phyloP scores from a whole-genome alignment of 2,888 invertebrate species.

The Danaus chrysippus region DNA sequence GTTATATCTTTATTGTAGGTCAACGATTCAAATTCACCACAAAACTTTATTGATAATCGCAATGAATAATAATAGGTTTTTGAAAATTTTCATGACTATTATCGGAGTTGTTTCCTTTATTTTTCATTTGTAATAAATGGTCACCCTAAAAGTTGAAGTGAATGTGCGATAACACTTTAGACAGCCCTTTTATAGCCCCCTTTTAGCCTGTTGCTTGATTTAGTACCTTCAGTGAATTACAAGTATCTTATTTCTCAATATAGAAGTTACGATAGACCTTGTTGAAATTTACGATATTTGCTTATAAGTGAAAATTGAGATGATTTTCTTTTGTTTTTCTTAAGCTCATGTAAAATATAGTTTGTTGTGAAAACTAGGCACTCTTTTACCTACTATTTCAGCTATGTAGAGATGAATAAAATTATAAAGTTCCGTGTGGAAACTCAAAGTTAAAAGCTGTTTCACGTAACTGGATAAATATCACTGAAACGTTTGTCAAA shows the following conservation, averaged over 20 bases:
- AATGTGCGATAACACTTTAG: constrained; percentile 1
- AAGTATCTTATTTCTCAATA: constrained; percentile 9
- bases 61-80: too few relatives aligned
- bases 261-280: neutral
- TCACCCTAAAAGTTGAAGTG: neutral
- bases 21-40: too few relatives aligned
- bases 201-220: constrained; percentile 18
- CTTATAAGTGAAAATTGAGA: neutral
- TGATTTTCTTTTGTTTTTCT: neutral
- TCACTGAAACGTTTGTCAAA: too few relatives aligned
- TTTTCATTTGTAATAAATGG: constrained; percentile 1
- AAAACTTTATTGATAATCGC: too few relatives aligned
- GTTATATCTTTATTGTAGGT: too few relatives aligned
- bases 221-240: constrained; percentile 6
- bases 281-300: neutral
- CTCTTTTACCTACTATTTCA: too few relatives aligned
- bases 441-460: too few relatives aligned
- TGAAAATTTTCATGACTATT: too few relatives aligned
- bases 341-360: neutral
- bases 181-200: constrained; percentile 2
- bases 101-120: too few relatives aligned
- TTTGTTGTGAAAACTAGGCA: neutral
- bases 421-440: too few relatives aligned
- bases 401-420: too few relatives aligned
- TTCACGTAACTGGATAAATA: too few relatives aligned